These are phyloP conservation scores for Macquaria australasica DNA, from an alignment of 2,113 vertebrate genomes.

Conservation along the genomic window DNA sequence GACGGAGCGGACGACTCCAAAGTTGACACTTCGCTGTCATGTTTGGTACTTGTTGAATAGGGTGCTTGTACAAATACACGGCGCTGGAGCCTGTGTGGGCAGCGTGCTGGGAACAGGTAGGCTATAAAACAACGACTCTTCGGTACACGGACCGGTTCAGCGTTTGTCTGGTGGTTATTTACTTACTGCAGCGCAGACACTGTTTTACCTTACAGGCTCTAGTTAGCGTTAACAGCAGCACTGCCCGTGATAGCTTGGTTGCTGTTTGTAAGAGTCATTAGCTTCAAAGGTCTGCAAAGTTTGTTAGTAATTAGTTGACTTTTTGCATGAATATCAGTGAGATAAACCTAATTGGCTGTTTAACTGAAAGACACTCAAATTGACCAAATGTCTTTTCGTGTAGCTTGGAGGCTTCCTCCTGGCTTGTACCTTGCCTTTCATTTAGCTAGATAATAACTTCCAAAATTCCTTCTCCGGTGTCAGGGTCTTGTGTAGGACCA, in stretches of 20 bases:
- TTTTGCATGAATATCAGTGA: background rate
- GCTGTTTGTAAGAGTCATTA: background rate
- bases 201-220: background rate
- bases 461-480: background rate
- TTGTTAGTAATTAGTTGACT: background rate
- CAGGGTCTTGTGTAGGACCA: conserved; percentile 51
- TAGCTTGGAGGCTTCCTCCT: background rate
- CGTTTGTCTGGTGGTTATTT: background rate
- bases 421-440: background rate
- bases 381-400: background rate
- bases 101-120: conserved; percentile 61
- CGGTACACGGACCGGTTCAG: too few species aligned
- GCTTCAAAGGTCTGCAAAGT: conserved; percentile 5
- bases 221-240: background rate
- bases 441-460: background rate
- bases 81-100: conserved; percentile 45
- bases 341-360: background rate
- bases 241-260: background rate
- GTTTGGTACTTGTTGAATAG: conserved; percentile 68
- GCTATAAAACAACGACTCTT: background rate
- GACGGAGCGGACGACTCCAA: conserved; percentile 3
- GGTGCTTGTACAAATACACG: conserved; percentile 19
- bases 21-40: conserved; percentile 62
- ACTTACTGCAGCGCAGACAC: background rate
- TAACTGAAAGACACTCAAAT: background rate